These are phyloP conservation scores for Characodon lateralis DNA, from an alignment of 2,797 vertebrate species.

Conservation along the genomic window DNA sequence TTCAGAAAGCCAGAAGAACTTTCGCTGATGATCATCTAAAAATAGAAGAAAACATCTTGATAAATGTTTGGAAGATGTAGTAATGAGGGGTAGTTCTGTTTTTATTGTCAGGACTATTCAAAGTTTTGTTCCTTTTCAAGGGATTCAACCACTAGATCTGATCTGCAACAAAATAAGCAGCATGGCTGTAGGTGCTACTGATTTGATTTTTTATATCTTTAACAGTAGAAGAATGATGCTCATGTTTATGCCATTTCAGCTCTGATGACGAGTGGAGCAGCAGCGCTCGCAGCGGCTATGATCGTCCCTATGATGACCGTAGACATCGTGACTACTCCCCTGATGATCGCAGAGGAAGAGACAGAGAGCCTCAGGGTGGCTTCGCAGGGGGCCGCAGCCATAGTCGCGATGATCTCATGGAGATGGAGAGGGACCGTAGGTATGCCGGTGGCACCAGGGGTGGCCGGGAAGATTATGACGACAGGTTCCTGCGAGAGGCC, in stretches of 20 bases:
- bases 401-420: slow-evolving; percentile 88
- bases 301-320: slow-evolving; percentile 64
- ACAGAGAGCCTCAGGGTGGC: slow-evolving; percentile 49
- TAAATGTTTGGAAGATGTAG: background rate
- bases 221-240: background rate
- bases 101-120: background rate
- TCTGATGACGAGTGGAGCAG: slow-evolving; percentile 81
- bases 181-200: too few species aligned
- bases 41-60: background rate
- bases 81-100: background rate
- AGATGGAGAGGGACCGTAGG: slow-evolving; percentile 72
- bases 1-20: background rate
- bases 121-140: background rate
- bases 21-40: background rate
- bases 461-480: slow-evolving; percentile 79
- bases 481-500: slow-evolving; percentile 85
- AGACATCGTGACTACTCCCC: slow-evolving; percentile 77
- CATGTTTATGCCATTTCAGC: slow-evolving; percentile 46
- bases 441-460: slow-evolving; percentile 32
- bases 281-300: slow-evolving; percentile 69
- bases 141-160: background rate
- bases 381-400: slow-evolving; percentile 79
- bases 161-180: background rate
- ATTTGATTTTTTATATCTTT: too few species aligned
- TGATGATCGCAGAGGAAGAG: slow-evolving; percentile 52